phyloP scores from a whole-genome alignment of 2,888 invertebrate species.

The Pomacea canaliculata region DNA sequence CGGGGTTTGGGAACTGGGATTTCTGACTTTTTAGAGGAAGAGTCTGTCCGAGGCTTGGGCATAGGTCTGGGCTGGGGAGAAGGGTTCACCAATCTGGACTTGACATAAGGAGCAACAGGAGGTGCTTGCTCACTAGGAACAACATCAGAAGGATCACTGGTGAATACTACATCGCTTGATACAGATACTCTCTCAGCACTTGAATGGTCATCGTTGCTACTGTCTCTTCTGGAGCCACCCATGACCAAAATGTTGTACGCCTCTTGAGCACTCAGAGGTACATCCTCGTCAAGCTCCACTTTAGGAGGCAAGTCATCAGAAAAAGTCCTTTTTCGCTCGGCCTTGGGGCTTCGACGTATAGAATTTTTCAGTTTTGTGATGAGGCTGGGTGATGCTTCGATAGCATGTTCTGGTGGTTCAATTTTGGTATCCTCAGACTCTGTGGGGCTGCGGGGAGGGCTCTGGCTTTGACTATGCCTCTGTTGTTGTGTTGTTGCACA shows the following conservation, averaged over 20 bases:
- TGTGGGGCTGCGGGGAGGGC: constrained; percentile 40
- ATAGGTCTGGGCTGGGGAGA: constrained; percentile 42
- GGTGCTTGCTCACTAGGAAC: background rate
- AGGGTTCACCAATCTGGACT: constrained; percentile 7
- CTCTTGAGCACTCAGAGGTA: constrained; percentile 87
- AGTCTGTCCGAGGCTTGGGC: constrained; percentile 37
- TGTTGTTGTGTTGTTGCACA: constrained; percentile 74
- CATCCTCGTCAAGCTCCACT: constrained; percentile 70
- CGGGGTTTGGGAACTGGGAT: constrained; percentile 54
- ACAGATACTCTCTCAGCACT: constrained; percentile 20
- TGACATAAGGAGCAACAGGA: background rate
- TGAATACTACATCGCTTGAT: constrained; percentile 17
- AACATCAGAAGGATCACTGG: background rate
- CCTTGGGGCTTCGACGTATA: constrained; percentile 74
- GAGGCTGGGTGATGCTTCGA: constrained; percentile 45
- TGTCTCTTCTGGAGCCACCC: constrained; percentile 67
- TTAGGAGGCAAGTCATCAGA: constrained; percentile 79
- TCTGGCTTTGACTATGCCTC: constrained; percentile 34
- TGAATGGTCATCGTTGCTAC: background rate
- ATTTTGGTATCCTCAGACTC: background rate
- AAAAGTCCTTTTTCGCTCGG: constrained; percentile 81
- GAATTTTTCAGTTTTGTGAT: constrained; percentile 53
- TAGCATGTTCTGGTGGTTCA: constrained; percentile 36
- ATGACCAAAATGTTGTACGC: constrained; percentile 95
- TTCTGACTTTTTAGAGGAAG: constrained; percentile 36